Evolutionary conservation across 2,797 vertebrate species (phyloP), one percentile per base, ranked within the genome.

Genomic region (Tapirus indicus): DNA sequence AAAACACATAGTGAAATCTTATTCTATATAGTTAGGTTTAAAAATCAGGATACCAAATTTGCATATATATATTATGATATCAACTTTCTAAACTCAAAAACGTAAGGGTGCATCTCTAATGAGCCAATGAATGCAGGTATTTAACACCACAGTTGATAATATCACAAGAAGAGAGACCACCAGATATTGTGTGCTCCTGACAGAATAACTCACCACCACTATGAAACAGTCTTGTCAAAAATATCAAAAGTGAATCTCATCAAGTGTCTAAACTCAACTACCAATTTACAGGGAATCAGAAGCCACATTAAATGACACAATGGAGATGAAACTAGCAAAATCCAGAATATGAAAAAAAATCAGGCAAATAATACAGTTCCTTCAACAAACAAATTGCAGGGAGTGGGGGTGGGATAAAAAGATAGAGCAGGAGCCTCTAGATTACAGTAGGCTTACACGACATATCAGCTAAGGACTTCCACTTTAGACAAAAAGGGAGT

Each of bases 81-180:
- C 78, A 84, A 69, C 25, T 85, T 38, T 52, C 29, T 56, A 47
- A 56, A 92, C n/a, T 49, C 29, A 35, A 49, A 91, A 62, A 71
- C 35, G 2, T n/a, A 32, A 64, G 44, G 14, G 38, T n/a, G 6
- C 18, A 32, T 9, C 10, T 7, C 38, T 20, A 32, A 32, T 5
- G 25, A 44, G 32, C 60, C 25, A 20, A 7, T 52, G 60, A 68
- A 68, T 5, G 20, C 12, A 69, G 32, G 23, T 66, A 49, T 60
- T 29, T 47, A 60, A 66, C 1, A n/a, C 21, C 29, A 49, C 29
- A 47, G 49, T 35, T 60, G 27, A 56, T 27, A 32, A 60, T 38
- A 69, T 69, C 27, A 21, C 41, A 13, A n/a, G 58, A 77, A 58
- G 25, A 78, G 92, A 69, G 60, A 14, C 0, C 17, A 5, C 49